Conservation (phyloP, 2,888 invertebrate genomes). For the Pollenia griseotomentosa region DNA sequence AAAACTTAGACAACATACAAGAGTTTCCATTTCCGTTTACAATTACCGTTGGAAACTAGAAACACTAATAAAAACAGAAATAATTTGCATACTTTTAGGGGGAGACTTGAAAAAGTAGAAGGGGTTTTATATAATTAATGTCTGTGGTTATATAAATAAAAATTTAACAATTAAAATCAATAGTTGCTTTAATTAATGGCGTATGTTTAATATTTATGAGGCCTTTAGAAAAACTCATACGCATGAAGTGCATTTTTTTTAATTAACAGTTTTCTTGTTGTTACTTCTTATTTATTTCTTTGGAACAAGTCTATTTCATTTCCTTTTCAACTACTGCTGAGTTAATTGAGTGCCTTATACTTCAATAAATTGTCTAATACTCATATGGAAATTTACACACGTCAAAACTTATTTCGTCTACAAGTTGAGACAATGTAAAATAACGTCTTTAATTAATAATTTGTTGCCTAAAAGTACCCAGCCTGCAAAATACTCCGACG, state of each 20-base stretch:
- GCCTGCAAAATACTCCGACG: no score
- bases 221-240: slow-evolving; percentile 35
- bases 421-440: no score
- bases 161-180: slow-evolving; percentile 53
- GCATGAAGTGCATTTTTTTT: neutral
- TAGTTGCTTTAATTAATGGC: slow-evolving; percentile 32
- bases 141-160: slow-evolving; percentile 39
- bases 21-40: slow-evolving; percentile 66
- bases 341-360: neutral
- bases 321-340: slow-evolving; percentile 1
- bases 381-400: no score
- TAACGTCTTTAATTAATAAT: no score
- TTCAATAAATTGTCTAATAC: no score
- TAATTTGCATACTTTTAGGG: slow-evolving; percentile 55
- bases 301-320: slow-evolving; percentile 34
- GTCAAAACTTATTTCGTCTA: no score
- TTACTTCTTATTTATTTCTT: neutral
- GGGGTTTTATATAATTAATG: slow-evolving; percentile 30
- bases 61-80: slow-evolving; percentile 12
- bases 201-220: slow-evolving; percentile 44
- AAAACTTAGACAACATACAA: slow-evolving; percentile 63
- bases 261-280: neutral
- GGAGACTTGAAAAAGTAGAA: slow-evolving; percentile 15
- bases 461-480: no score
- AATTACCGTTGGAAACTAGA: slow-evolving; percentile 57